Base-by-base conservation (phyloP, 2,888 invertebrate species). In the Dendrolimus houi region DNA sequence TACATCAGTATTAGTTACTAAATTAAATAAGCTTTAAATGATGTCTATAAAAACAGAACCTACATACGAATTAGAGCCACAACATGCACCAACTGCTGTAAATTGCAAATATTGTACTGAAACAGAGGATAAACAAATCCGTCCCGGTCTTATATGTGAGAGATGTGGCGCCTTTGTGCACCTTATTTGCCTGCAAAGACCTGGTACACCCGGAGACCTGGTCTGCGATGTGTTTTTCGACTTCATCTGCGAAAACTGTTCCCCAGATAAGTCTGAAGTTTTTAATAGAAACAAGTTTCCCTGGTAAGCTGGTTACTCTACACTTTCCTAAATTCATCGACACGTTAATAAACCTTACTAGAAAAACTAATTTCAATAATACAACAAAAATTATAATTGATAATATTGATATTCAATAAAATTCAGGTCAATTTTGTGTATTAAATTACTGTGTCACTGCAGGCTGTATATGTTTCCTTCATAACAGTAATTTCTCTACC, bases 171-270 rank as follows among this genome's bases (percentile, higher is more conserved):
- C 81, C 62, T 91, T 89, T 64, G 93, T 95, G 9, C 96, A 96
- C 72, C 76, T 94, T 13, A 82, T 86, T 40, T 96, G 96, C 71
- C 81, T 96, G 47, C 91, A 91, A 63, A 86, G 93, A 40, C 93
- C 93, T 0, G 92, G 93, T 9, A 93, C 95, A 0, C 95, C 96
- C 0, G 94, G 94, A 0, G 93, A 94, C 61, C 90, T 96, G 12
- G 74, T 92, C 0, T 95, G 96, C 9, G 96, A 96, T 87, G 92
- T 95, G 6, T 96, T 96, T 77, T 96, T 95, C 64, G 92, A 92
- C 63, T 94, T 94, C 60, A 93, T 92, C 1, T 96, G 96, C 69
- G 79, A 85, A 53, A 92, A 93, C 59, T 96, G 96, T 71, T 93
- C 93, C 6, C 70, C 83, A 0, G 75, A 79, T 8, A 87, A 86